Evolutionary conservation across 1,140 invertebrate species (phyloP).

Genomic region (Brachionus rubens): DNA sequence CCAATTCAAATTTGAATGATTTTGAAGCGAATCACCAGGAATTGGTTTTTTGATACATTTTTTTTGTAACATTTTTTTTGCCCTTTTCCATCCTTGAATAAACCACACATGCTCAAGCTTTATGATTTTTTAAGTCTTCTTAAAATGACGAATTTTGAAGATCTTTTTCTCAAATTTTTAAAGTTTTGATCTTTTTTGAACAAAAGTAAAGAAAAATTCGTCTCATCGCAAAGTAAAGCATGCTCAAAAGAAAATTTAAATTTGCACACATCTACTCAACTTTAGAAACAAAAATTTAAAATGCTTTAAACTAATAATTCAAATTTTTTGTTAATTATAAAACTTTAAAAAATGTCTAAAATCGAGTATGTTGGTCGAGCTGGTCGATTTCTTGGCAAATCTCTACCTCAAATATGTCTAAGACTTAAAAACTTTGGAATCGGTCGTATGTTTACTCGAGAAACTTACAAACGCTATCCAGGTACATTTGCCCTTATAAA

Average conservation of each 20-base stretch:
- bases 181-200: too few relatives aligned
- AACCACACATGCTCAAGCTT: too few relatives aligned
- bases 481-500: conserved; percentile 14
- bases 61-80: too few relatives aligned
- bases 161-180: too few relatives aligned
- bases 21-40: too few relatives aligned
- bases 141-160: too few relatives aligned
- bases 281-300: neutral
- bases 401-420: conserved; percentile 43
- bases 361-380: conserved; percentile 42
- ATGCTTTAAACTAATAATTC: neutral
- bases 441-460: conserved; percentile 16
- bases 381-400: conserved; percentile 22
- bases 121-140: too few relatives aligned
- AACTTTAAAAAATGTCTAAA: conserved; percentile 7
- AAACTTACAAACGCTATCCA: conserved; percentile 31
- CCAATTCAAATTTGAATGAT: too few relatives aligned
- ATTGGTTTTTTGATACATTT: too few relatives aligned
- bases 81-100: too few relatives aligned
- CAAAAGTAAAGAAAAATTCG: too few relatives aligned
- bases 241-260: neutral
- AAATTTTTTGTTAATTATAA: neutral
- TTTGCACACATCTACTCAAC: neutral
- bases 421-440: conserved; percentile 35
- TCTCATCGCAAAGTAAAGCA: too few relatives aligned